A percentile compares a stretch with the other conserved stretches of the same genome.
Conservation (phyloP, 2,797 vertebrate genomes). For the Simalia tracyae region DNA sequence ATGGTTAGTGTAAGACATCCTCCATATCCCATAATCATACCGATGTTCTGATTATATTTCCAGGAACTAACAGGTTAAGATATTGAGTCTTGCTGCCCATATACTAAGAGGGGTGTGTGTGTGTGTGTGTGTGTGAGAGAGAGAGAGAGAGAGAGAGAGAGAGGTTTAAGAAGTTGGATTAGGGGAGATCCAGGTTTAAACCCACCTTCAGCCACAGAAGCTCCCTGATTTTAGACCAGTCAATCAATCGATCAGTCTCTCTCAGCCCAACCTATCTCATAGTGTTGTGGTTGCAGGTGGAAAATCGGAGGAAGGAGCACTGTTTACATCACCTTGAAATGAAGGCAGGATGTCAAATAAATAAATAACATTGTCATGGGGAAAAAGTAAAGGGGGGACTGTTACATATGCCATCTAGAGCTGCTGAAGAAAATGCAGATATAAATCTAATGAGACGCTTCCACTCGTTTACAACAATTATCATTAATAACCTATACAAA, state of each 20-base stretch:
- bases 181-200: neutral
- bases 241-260: neutral
- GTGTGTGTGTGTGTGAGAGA: neutral
- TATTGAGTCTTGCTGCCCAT: neutral
- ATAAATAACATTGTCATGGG: neutral
- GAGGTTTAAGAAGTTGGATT: neutral
- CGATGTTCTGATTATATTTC: neutral
- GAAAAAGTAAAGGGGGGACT: neutral
- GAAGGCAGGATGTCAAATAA: neutral
- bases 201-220: neutral
- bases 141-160: neutral
- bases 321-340: neutral
- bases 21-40: neutral
- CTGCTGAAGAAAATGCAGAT: neutral
- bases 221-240: neutral
- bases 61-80: neutral
- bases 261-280: neutral
- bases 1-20: neutral
- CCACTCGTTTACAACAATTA: neutral
- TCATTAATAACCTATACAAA: neutral
- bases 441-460: neutral
- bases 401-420: neutral
- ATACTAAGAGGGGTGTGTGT: neutral
- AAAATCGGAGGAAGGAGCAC: neutral
- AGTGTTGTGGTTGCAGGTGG: neutral